phyloP scores from a whole-genome alignment of 2,797 vertebrate genomes.

The Eupleurogrammus muticus region DNA sequence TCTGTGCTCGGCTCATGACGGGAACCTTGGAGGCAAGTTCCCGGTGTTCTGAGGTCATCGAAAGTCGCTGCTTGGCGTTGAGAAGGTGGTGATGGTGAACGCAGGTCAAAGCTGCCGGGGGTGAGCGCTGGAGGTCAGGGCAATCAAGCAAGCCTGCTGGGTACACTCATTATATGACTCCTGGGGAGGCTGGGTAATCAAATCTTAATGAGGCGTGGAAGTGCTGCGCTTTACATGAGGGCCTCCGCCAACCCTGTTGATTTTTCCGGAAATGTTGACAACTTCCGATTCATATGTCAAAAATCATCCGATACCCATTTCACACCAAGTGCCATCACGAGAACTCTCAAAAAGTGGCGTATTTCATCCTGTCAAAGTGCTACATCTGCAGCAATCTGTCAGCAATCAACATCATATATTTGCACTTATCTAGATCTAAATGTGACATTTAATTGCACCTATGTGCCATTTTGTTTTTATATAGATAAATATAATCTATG shows the following conservation, averaged over 20 bases:
- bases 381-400: too few species aligned
- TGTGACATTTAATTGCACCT: too few species aligned
- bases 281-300: too few species aligned
- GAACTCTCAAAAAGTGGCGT: too few species aligned
- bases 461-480: too few species aligned
- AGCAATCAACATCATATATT: too few species aligned
- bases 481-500: too few species aligned
- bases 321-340: neutral
- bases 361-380: too few species aligned
- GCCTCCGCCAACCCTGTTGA: constrained; percentile 18
- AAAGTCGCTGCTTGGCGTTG: neutral
- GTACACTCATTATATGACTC: constrained; percentile 74
- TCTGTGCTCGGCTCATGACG: constrained; percentile 16
- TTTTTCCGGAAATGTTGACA: constrained; percentile 6
- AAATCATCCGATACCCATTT: constrained; percentile 9
- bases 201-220: constrained; percentile 67
- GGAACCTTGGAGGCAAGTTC: constrained; percentile 36
- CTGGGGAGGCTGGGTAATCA: constrained; percentile 71
- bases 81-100: constrained; percentile 18
- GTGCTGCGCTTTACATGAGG: constrained; percentile 37
- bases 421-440: too few species aligned
- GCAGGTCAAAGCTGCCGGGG: constrained; percentile 39
- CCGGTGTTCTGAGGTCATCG: constrained; percentile 20
- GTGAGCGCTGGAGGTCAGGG: constrained; percentile 20
- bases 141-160: constrained; percentile 47